Evolutionary conservation across 2,888 invertebrate genomes (phyloP).

Genomic region (Linyphia triangularis): DNA sequence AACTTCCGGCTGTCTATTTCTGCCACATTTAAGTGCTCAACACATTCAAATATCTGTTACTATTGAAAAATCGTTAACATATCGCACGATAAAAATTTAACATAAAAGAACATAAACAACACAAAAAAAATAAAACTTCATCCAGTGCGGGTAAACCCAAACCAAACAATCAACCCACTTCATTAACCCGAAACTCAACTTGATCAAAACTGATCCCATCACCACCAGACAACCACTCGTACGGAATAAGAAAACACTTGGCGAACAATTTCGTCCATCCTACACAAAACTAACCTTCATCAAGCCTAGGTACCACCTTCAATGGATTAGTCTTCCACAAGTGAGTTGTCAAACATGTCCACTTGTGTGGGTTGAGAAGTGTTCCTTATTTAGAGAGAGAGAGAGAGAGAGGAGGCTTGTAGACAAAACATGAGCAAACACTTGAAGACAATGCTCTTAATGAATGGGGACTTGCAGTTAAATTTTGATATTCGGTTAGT

Average conservation of each 20-base stretch:
- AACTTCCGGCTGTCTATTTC: too few relatives aligned
- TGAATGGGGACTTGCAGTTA: conserved; percentile 25
- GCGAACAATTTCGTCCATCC: not conserved
- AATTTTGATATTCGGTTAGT: conserved; percentile 45
- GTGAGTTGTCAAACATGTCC: conserved; percentile 30
- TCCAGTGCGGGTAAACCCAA: too few relatives aligned
- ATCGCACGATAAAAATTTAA: too few relatives aligned
- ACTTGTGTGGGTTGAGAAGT: conserved; percentile 7
- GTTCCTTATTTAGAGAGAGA: not conserved
- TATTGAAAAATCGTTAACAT: too few relatives aligned
- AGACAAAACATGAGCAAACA: not conserved
- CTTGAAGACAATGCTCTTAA: conserved; percentile 30
- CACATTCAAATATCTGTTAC: too few relatives aligned
- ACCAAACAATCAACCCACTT: not conserved
- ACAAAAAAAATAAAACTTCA: too few relatives aligned
- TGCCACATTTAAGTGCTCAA: too few relatives aligned
- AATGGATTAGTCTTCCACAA: conserved; percentile 1
- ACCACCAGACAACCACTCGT: not conserved
- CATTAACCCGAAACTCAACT: not conserved
- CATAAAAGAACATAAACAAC: too few relatives aligned
- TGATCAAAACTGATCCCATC: too few relatives aligned
- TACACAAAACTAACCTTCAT: not conserved
- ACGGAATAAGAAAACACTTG: too few relatives aligned
- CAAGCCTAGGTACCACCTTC: not conserved
- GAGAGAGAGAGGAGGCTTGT: not conserved